These are phyloP conservation scores for Drosophila albomicans DNA, from an alignment of 1,140 invertebrate species.

Conservation along the genomic window DNA sequence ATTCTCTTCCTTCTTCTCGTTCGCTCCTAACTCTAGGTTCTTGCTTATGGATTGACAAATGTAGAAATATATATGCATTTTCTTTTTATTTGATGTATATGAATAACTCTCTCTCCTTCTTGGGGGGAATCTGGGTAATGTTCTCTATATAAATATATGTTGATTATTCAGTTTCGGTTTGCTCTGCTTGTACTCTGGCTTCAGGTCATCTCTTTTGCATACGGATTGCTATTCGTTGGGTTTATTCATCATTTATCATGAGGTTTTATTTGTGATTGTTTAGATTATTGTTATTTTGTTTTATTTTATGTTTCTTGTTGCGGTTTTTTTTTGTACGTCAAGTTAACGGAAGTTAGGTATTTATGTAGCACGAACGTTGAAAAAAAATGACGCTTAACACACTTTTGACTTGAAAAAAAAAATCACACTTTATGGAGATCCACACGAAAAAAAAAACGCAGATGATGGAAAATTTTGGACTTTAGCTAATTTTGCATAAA, in stretches of 20 bases:
- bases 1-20: too few species aligned
- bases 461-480: slow-evolving; percentile 4
- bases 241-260: slow-evolving; percentile 1
- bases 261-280: slow-evolving; percentile 7
- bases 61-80: slow-evolving; percentile 2
- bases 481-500: background rate
- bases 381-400: slow-evolving; percentile 4
- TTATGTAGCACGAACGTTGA: slow-evolving; percentile 26
- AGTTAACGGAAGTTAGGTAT: slow-evolving; percentile 18
- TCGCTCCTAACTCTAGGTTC: too few species aligned
- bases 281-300: background rate
- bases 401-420: slow-evolving; percentile 6
- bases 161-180: background rate
- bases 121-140: too few species aligned
- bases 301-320: background rate
- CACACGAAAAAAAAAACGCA: slow-evolving; percentile 35
- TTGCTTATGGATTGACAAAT: background rate
- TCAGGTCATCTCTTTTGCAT: slow-evolving; percentile 18
- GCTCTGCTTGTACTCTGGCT: slow-evolving; percentile 23
- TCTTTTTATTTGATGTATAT: background rate
- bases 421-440: slow-evolving; percentile 7
- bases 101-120: too few species aligned
- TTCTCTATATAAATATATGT: slow-evolving; percentile 8
- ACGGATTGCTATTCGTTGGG: slow-evolving; percentile 9
- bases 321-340: slow-evolving; percentile 3